Percentiles rank a stretch among this genome's conserved stretches.
Conservation (phyloP, 2,113 vertebrate species). For the Chauna torquata region DNA sequence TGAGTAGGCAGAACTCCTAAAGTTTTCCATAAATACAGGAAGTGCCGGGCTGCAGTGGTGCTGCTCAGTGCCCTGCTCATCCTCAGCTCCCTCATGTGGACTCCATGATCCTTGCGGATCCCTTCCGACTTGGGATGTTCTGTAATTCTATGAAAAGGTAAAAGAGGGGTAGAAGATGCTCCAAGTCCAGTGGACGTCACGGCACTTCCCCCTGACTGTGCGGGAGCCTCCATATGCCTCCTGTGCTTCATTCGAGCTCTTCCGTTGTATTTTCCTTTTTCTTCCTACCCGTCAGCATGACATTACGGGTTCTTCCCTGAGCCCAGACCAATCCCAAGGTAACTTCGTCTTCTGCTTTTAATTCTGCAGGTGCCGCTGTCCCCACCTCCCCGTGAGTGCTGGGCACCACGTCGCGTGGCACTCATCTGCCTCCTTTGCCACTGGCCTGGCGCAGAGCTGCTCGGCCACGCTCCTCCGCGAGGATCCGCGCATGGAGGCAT, state of each 20-base stretch:
- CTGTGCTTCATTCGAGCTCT: background rate
- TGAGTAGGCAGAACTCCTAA: background rate
- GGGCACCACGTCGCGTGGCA: background rate
- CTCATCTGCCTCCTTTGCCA: background rate
- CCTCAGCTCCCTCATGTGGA: background rate
- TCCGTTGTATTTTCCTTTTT: background rate
- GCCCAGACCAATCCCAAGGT: background rate
- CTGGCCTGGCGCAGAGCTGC: background rate
- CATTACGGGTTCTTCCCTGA: background rate
- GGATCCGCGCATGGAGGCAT: no score
- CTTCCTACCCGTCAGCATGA: background rate
- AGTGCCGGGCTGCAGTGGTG: background rate
- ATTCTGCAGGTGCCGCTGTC: background rate
- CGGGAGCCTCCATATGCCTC: background rate
- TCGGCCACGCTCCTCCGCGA: background rate
- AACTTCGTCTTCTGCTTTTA: background rate
- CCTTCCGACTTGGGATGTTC: no score
- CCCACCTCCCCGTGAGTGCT: background rate
- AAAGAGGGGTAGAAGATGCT: background rate
- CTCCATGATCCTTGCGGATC: no score
- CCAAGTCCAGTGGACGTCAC: background rate
- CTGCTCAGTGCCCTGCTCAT: background rate
- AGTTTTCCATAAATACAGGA: background rate
- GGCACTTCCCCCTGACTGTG: no score
- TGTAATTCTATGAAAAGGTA: no score